Evolutionary conservation across 2,797 vertebrate genomes (phyloP), one percentile per base, ranked within the genome.

Genomic region (Falco novaeseelandiae): DNA sequence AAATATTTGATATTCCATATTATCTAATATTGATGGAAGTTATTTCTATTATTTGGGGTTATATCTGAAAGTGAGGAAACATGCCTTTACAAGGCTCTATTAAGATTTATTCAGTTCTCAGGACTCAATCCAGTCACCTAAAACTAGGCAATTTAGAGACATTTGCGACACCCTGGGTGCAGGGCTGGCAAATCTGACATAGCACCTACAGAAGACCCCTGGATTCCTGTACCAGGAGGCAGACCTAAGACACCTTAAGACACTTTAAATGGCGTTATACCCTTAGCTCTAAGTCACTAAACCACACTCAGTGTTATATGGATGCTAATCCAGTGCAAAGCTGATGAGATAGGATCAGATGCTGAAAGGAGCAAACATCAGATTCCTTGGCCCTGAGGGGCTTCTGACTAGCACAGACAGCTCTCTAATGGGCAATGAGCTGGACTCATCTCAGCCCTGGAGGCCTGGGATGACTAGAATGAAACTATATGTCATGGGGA

Each of bases 401-500:
- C 29, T 83, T 32, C 59, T 40, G 46, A 66, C 46, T 9, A 92
- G 25, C 40, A 29, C 8, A 65, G 14, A 3, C 58, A 38, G 38
- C 20, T 32, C 18, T 38, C 14, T 61, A 27, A 58, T 9, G 29
- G 14, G 14, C 7, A 85, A 59, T 25, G 12, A 4, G 23, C 49
- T 81, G 59, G 29, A 81, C 66, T 62, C 8, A 29, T 61, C 73
- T 59, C 48, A 51, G 52, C 70, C 9, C 29, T 34, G 27, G 22
- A 86, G 46, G 42, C 12, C 15, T 36, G 15, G 25, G 3, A 8
- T 57, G 30, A 38, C 57, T 69, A n/a, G 34, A 84, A 49, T 36
- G 8, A 77, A 89, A 69, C 14, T 55, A 2, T 10, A n/a, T 1
- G 1, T 70, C n/a, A 55, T 1, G 0, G 7, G 32, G 32, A 36